Conservation (phyloP, 92 coral and sea anemone species). For the Pocillopora meandrina region DNA sequence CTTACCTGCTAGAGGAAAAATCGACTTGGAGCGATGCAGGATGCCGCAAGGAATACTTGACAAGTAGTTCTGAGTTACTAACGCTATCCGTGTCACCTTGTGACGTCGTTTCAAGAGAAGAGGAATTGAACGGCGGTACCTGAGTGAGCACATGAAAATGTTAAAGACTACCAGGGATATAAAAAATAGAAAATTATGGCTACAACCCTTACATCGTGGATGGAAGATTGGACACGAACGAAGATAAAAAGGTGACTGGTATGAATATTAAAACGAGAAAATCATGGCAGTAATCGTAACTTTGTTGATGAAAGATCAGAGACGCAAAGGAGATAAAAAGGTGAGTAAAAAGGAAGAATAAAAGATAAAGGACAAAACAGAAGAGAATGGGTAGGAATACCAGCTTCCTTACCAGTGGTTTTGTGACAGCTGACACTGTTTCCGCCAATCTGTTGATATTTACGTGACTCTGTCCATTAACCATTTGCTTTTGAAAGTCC, state of each 20-base stretch:
- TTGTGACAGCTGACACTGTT: conserved; percentile 76
- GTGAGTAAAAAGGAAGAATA: too few species aligned
- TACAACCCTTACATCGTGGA: not conserved
- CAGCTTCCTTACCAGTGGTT: conserved; percentile 39
- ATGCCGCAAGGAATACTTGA: conserved; percentile 74
- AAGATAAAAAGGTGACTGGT: too few species aligned
- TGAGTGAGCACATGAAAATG: not conserved
- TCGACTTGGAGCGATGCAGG: conserved; percentile 53
- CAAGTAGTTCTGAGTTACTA: conserved; percentile 67
- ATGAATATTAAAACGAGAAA: too few species aligned
- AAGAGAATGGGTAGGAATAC: not conserved
- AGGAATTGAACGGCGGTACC: conserved; percentile 8
- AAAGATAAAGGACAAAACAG: not conserved
- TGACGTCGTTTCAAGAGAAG: conserved; percentile 24
- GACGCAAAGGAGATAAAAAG: not conserved
- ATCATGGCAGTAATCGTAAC: too few species aligned
- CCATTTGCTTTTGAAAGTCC: conserved; percentile 66
- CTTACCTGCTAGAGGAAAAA: conserved; percentile 52
- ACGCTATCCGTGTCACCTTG: conserved; percentile 26
- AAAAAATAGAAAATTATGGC: not conserved
- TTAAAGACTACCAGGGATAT: not conserved
- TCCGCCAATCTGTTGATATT: conserved; percentile 80
- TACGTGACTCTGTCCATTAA: conserved; percentile 88
- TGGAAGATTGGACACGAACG: too few species aligned
- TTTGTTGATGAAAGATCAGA: not conserved